Conservation (phyloP, 2,113 vertebrate species). For the Hipposideros armiger region DNA sequence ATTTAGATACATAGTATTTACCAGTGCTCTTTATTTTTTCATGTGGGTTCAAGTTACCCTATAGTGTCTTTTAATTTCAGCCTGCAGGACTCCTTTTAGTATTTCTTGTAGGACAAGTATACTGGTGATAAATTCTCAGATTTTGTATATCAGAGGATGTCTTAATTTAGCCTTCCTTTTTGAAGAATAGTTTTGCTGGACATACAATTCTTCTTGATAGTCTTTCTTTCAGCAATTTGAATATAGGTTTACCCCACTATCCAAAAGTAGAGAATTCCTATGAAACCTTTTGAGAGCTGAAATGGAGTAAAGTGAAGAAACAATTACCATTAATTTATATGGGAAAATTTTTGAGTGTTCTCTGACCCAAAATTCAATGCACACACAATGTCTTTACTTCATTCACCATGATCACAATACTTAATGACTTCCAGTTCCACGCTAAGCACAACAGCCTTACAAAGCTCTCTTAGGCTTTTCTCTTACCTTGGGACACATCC, state of each 20-base stretch:
- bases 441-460: background rate
- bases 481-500: background rate
- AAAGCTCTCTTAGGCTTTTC: background rate
- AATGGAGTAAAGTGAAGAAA: background rate
- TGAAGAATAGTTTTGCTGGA: constrained; percentile 30
- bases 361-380: background rate
- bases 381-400: background rate
- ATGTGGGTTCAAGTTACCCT: background rate
- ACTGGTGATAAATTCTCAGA: background rate
- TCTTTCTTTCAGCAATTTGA: constrained; percentile 8
- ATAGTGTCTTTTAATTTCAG: background rate
- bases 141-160: background rate
- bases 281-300: background rate
- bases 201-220: background rate
- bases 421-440: background rate
- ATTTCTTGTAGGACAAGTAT: background rate
- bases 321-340: background rate
- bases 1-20: background rate
- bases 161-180: constrained; percentile 6
- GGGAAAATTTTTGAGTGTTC: background rate
- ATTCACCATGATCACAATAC: background rate
- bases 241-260: background rate
- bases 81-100: background rate
- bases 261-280: background rate
- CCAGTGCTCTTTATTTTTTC: background rate